A percentile compares a stretch with the other conserved stretches of the same genome.
These are phyloP conservation scores for Casuarius casuarius DNA, from an alignment of 2,113 vertebrate genomes.

Conservation along the genomic window DNA sequence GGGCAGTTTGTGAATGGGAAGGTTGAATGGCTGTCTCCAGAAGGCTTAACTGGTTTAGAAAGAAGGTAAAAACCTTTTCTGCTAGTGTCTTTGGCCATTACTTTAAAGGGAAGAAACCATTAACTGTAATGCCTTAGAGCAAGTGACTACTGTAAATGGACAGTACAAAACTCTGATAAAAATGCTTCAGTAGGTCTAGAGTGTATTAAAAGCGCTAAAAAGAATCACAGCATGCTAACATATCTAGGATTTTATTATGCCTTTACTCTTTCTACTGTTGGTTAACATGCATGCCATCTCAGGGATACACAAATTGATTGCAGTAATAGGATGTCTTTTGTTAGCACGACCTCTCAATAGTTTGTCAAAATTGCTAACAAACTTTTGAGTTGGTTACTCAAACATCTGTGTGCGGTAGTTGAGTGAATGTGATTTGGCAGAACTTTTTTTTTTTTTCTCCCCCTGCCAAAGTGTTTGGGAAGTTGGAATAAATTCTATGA, in stretches of 20 bases:
- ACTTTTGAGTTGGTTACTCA: not conserved
- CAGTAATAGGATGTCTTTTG: not conserved
- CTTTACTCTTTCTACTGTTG: not conserved
- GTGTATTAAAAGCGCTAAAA: not conserved
- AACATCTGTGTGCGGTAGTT: not conserved
- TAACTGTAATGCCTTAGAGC: not conserved
- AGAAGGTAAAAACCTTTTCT: not conserved
- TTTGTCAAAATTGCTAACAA: not conserved
- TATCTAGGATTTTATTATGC: not conserved
- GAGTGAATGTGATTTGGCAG: not conserved
- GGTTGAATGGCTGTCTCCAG: not conserved
- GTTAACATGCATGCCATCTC: not conserved
- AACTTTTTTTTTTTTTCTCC: not conserved
- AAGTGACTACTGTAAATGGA: not conserved
- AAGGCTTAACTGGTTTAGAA: not conserved
- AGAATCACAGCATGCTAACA: not conserved
- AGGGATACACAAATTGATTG: not conserved
- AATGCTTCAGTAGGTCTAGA: not conserved
- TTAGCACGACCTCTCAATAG: not conserved
- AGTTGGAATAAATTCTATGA: not conserved
- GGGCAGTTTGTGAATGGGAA: not conserved
- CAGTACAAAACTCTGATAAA: slow-evolving; percentile 24
- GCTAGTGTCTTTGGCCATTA: not conserved
- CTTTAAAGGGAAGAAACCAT: not conserved
- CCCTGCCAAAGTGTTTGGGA: not conserved